Evolutionary conservation across 2,888 invertebrate species (phyloP).

Genomic region (Phalera bucephala): DNA sequence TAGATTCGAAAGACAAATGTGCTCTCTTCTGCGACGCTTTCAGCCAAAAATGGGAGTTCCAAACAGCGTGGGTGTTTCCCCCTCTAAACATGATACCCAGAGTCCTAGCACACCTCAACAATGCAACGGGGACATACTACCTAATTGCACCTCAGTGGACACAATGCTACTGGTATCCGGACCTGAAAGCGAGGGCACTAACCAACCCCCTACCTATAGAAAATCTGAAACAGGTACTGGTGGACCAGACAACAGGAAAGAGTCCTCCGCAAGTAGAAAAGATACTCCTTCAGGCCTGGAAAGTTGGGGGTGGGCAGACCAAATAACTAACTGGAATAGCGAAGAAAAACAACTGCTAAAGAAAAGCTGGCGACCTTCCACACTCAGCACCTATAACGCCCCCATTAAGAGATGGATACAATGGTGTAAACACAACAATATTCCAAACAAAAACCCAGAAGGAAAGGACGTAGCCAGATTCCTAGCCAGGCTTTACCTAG

Average conservation of each 20-base stretch:
- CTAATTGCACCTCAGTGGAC: constrained; percentile 3
- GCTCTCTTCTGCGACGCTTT: constrained; percentile 6
- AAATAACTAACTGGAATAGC: constrained; percentile 12
- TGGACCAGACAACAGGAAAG: constrained; percentile 1
- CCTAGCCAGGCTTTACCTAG: neutral
- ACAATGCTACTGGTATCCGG: constrained; percentile 1
- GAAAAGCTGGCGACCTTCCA: constrained; percentile 22
- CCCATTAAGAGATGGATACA: neutral
- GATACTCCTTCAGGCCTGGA: constrained; percentile 19
- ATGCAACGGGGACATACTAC: neutral
- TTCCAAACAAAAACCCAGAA: too few species aligned
- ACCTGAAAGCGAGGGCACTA: neutral
- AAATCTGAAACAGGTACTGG: neutral
- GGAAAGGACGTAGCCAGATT: constrained; percentile 1
- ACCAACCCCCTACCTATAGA: neutral
- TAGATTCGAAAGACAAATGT: constrained; percentile 1
- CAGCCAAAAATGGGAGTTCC: constrained; percentile 3
- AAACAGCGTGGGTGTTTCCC: constrained; percentile 3
- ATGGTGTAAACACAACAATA: neutral
- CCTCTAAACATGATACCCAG: constrained; percentile 3
- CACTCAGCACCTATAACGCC: constrained; percentile 16
- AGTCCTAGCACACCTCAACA: constrained; percentile 4
- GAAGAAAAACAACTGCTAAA: constrained; percentile 14
- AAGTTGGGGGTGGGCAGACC: constrained; percentile 23
- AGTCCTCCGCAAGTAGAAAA: too few species aligned